Evolutionary conservation across 2,888 invertebrate genomes (phyloP), one percentile per base, ranked within the genome.

Genomic region (Agapostemon virescens): DNA sequence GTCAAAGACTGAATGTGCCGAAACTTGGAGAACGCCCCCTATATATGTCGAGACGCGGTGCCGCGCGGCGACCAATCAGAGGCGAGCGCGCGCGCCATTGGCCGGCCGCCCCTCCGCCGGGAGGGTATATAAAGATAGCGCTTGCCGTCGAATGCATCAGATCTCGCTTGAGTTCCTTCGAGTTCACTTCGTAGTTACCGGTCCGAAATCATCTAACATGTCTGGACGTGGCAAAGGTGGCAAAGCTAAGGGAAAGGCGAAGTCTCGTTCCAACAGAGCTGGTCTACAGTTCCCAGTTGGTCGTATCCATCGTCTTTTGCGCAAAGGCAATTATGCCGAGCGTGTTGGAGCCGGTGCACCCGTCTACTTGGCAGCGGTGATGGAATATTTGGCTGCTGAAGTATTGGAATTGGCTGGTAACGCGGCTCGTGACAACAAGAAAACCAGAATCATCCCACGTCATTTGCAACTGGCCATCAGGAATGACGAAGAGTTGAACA

Each of bases 401-500:
- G 94, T 95, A 20, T 89, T 96, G 78, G 95, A 95, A 88, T 93
- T 95, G 91, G 94, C 95, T 7, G 95, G 95, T 11, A 95, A 95
- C 86, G 95, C 95, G 23, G 95, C 95, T 0, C 91, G 94, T 52
- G 96, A 96, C 89, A 96, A 96, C 92, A 95, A 95, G 87, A 96
- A 95, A 91, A 94, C 94, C 2, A 94, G 94, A 17, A 90, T 89
- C 30, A 89, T 89, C 33, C 89, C 89, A 0, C 77, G 89, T 15
- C 89, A 89, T 64, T 83, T 89, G 26, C 89, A 97, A 90, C 91
- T 97, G 86, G 97, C 97, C 63, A 95, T 97, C 84, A 93, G 96
- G n/a, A 97, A 96, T 91, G 97, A 97, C 91, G 96, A 97, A 86
- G 97, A 97, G 89, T 93, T 97, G 89, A 96, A 96, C 92, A 96